Percentiles rank a stretch among this genome's conserved stretches.
These are phyloP conservation scores for Notocelia uddmanniana DNA, from an alignment of 2,888 invertebrate species.

Conservation along the genomic window DNA sequence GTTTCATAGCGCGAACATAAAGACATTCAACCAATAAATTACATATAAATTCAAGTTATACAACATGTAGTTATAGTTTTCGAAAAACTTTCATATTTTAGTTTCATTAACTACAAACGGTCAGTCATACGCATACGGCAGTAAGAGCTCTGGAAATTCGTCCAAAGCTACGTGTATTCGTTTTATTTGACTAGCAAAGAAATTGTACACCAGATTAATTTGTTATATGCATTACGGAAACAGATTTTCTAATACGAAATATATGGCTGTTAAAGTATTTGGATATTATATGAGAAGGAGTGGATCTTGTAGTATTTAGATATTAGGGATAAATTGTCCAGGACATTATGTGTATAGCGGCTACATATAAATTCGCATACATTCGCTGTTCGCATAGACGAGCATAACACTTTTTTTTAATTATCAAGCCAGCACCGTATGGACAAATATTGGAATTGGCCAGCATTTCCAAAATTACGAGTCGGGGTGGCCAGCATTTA, in stretches of 20 bases:
- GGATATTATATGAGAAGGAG: too few species aligned
- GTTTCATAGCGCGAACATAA: neutral
- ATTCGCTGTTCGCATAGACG: neutral
- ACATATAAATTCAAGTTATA: neutral
- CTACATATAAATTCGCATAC: neutral
- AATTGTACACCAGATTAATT: neutral
- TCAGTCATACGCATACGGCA: neutral
- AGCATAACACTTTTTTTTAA: neutral
- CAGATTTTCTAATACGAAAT: neutral
- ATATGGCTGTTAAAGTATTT: neutral
- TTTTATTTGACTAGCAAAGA: neutral
- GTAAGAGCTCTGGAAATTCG: neutral
- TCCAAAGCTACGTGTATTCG: neutral
- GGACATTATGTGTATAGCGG: neutral
- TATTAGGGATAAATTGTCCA: neutral
- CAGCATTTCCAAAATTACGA: too few species aligned
- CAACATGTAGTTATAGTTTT: slow-evolving; percentile 10
- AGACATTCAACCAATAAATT: neutral
- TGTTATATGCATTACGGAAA: neutral
- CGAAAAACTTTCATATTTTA: neutral
- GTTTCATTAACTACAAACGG: neutral
- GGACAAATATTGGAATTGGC: neutral
- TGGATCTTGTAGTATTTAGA: neutral
- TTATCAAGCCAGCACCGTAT: neutral
- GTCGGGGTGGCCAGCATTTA: too few species aligned